These are phyloP conservation scores for Rynchops niger DNA, from an alignment of 2,113 vertebrate species.

Conservation along the genomic window DNA sequence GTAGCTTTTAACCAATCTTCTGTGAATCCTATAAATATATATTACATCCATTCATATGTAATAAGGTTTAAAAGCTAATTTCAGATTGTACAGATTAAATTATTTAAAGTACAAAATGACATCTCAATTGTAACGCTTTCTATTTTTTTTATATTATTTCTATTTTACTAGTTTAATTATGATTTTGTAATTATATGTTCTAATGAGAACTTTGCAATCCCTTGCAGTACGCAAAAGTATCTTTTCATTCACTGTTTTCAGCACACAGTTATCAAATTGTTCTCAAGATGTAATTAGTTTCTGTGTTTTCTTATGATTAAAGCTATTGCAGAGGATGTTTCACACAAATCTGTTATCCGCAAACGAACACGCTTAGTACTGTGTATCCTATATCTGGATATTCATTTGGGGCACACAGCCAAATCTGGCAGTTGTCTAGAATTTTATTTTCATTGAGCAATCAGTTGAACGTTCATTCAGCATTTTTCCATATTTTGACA, in stretches of 20 bases:
- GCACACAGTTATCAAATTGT: constrained; percentile 28
- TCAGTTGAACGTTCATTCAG: constrained; percentile 37
- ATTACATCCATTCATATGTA: not conserved
- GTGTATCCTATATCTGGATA: constrained; percentile 51
- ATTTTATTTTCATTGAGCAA: constrained; percentile 48
- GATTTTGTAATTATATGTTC: constrained; percentile 2
- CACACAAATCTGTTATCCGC: not conserved
- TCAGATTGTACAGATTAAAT: not conserved
- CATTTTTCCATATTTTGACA: constrained; percentile 31
- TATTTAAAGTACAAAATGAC: not conserved
- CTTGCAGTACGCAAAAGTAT: not conserved
- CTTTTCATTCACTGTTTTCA: constrained; percentile 40
- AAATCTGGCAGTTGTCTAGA: constrained; percentile 54
- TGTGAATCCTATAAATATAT: not conserved
- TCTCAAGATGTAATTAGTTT: constrained; percentile 55
- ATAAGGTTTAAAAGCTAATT: not conserved
- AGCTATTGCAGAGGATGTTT: constrained; percentile 45
- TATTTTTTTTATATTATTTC: constrained; percentile 21
- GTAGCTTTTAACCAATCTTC: not conserved
- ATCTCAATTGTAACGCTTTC: not conserved
- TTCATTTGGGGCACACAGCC: constrained; percentile 28
- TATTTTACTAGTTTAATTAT: constrained; percentile 15
- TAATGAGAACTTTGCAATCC: constrained; percentile 1
- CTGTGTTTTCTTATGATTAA: constrained; percentile 48
- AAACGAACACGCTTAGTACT: constrained; percentile 21